Evolutionary conservation across 2,797 vertebrate genomes (phyloP), one percentile per base, ranked within the genome.

Genomic region (Petrocephalus schoutedeni): DNA sequence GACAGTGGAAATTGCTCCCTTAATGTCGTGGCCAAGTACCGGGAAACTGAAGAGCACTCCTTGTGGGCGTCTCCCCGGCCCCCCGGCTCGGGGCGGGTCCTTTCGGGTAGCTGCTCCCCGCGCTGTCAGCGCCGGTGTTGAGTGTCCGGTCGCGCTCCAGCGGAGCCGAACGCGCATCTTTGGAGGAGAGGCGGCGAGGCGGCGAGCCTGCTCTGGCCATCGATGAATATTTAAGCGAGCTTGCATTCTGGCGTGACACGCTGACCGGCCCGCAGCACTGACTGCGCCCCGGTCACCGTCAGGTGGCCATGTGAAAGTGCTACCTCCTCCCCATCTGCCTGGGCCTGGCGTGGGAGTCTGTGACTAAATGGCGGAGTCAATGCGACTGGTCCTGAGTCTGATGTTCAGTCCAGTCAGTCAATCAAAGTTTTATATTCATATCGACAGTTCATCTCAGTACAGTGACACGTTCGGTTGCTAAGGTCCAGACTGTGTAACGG

Each of bases 171-270:
- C 28, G n/a, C 32, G 85, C 23, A 19, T 86, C 87, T 91, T 85
- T 87, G 71, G 71, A 23, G 89, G 88, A 90, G 86, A 84, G 89
- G 90, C 49, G 86, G 3, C 9, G 16, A n/a, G 56, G 8, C 83
- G 54, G n/a, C 71, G 87, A 89, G 87, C 9, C 64, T 0, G 64
- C 49, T 53, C 12, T 83, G 80, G 80, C 19, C 19, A 74, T 19
- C 41, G 56, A 59, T 91, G 85, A 88, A 90, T 90, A 88, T 89
- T 90, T 91, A 56, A 91, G 61, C 10, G 7, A 28, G n/a, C 80
- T 83, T n/a, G 1, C 3, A 6, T 19, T 45, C 59, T 45, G 32
- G 16, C 41, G 4, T 77, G 71, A 45, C 71, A n/a, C 14, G 36
- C 71, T 19, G 32, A 74, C 32, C 4, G 23, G 23, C 61, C 61